Evolutionary conservation across 2,888 invertebrate genomes (phyloP), one percentile per base, ranked within the genome.

Genomic region (Balanococcus diminutus): DNA sequence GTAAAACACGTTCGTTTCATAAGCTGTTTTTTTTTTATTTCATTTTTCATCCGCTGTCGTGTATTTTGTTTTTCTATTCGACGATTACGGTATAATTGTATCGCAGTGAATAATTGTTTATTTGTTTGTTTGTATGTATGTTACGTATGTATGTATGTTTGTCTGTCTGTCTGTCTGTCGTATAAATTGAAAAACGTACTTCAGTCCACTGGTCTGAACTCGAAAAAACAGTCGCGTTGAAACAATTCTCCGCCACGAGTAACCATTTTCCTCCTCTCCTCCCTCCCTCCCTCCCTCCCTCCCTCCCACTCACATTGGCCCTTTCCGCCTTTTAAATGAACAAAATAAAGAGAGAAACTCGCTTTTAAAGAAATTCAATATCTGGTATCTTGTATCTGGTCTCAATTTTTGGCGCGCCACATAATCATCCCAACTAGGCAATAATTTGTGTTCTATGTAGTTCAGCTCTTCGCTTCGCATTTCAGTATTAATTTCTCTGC

Each of bases 401-500:
- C 28, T 67, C 67, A 19, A 79, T 36, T 79, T 36, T n/a, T n/a
- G n/a, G n/a, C 1, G 36, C 36, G 36, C 75, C 36, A 79, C 75
- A 1, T 79, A 19, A 19, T 6, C 14, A 36, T 56, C 56, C 32
- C 32, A 39, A 67, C 39, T 84, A 61, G 84, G 67, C 84, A 79
- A 85, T 85, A 79, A 79, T 85, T 42, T 85, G 84, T 85, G 84
- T 85, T 79, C 72, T 42, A 31, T 36, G 51, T 85, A 42, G 72
- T 36, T 39, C 72, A 39, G 39, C 84, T 85, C 84, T 61, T 84
- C 84, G 84, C 84, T 85, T 85, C 25, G 84, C 84, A 85, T 85
- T 85, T 79, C 84, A 85, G 84, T 85, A 85, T 85, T 85, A 85
- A 85, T 51, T 46, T 72, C 84, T 75, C 79, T 72, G 79, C 39